Evolutionary conservation across 2,888 invertebrate species (phyloP), one percentile per base, ranked within the genome.

Genomic region (Stenoptilia bipunctidactyla): DNA sequence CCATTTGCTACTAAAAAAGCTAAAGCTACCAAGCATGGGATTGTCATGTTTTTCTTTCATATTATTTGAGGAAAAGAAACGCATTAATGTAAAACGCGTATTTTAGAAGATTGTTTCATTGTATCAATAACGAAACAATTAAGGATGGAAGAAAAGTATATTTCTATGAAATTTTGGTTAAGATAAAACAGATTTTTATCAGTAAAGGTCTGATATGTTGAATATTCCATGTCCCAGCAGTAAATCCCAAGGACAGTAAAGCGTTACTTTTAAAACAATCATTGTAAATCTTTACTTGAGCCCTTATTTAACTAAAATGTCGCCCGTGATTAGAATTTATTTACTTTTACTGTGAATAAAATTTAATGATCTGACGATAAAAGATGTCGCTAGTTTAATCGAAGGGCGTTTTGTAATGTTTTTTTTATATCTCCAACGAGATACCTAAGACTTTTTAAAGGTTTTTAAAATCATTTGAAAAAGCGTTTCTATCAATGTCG

Each of bases 381-480:
- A 30, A 30, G 30, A 30, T 30, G 30, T 30, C 20, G 3, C 20
- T n/a, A 30, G 30, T 30, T 30, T 30, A 30, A 30, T 30, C 30
- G n/a, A 30, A 30, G n/a, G 30, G 34, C 14, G 34, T 12, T 13
- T n/a, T 14, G 13, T 34, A 30, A 30, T 30, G 30, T 8, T 70
- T 58, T 70, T 74, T 73, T 76, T 71, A 76, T 64, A 61, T 52
- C 55, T 13, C 2, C 62, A 58, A 64, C 60, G 66, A 61, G 64
- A 66, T 65, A 65, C 67, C 66, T 70, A 73, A 82, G 79, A 73
- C 70, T 73, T 73, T 68, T 66, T 55, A 69, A 74, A 74, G 64
- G 66, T 61, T 64, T 69, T 75, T 73, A 74, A 76, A 77, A 75
- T 76, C 76, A 77, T 77, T 82, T 76, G 79, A 34, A 9, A 76